Percentiles rank a stretch among this genome's conserved stretches.
These are phyloP conservation scores for Phocoena sinus DNA, from an alignment of 2,113 vertebrate genomes.

Conservation along the genomic window DNA sequence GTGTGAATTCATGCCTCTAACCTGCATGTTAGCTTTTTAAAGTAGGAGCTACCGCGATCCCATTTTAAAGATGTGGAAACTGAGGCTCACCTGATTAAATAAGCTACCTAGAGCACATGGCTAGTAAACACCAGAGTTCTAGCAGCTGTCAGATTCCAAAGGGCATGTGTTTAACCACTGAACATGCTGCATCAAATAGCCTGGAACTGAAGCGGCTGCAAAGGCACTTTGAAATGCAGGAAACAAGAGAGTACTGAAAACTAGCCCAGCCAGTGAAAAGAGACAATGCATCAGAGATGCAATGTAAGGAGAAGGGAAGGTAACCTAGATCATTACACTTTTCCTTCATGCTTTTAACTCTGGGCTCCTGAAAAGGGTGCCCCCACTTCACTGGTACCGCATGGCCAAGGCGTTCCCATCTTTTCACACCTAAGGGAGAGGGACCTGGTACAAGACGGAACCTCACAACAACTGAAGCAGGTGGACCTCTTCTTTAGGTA, in stretches of 20 bases:
- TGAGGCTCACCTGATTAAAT: neutral
- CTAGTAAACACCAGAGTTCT: neutral
- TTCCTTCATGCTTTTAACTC: neutral
- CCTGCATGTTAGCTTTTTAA: fast-evolving
- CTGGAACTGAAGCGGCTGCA: fast-evolving
- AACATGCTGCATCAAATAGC: fast-evolving
- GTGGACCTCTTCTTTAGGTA: fast-evolving
- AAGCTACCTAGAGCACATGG: neutral
- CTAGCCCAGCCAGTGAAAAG: neutral
- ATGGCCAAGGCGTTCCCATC: fast-evolving
- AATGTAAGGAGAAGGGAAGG: neutral
- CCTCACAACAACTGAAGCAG: fast-evolving
- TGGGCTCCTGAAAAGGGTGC: neutral
- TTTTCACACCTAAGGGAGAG: neutral
- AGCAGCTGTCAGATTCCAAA: neutral
- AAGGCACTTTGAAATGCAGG: neutral
- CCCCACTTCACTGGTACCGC: neutral
- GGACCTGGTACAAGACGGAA: neutral
- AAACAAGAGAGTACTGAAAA: fast-evolving
- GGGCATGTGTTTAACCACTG: fast-evolving
- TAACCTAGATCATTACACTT: fast-evolving
- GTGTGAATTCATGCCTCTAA: fast-evolving
- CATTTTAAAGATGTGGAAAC: neutral
- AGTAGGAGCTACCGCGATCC: neutral
- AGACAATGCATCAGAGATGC: fast-evolving